A percentile compares a stretch with the other conserved stretches of the same genome.
Evolutionary conservation across 2,113 vertebrate genomes (phyloP).

Genomic region (Mustelus asterias): DNA sequence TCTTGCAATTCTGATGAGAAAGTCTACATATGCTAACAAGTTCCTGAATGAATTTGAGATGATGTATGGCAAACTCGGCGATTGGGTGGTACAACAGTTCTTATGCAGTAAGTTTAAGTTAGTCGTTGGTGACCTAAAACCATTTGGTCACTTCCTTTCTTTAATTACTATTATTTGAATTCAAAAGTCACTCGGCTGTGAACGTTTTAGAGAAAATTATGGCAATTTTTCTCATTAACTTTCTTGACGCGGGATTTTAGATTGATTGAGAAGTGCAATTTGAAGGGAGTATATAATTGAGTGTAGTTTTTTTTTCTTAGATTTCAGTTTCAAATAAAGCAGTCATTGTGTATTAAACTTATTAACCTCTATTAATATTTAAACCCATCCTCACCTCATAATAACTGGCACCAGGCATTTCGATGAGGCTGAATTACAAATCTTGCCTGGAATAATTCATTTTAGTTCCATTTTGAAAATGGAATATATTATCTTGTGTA

Average conservation of each 20-base stretch:
- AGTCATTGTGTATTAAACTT: neutral
- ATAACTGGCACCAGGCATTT: neutral
- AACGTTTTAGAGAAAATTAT: neutral
- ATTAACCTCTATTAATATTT: neutral
- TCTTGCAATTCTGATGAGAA: neutral
- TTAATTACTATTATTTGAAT: neutral
- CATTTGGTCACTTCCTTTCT: neutral
- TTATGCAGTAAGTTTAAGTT: neutral
- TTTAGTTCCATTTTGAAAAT: neutral
- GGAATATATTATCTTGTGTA: neutral
- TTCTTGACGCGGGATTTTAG: too few species aligned
- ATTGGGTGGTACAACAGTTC: neutral
- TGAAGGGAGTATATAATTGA: neutral
- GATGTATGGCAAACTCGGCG: neutral
- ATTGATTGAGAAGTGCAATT: neutral
- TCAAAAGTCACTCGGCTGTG: neutral
- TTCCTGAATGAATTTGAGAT: neutral
- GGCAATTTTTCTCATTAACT: neutral
- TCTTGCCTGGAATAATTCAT: neutral
- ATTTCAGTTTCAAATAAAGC: conserved; percentile 23
- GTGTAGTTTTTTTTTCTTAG: neutral
- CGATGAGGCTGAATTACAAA: neutral
- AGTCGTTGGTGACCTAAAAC: neutral
- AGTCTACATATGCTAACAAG: neutral
- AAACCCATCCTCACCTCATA: neutral